Percentiles rank a stretch among this genome's conserved stretches.
phyloP scores from a whole-genome alignment of 1,140 invertebrate species.

The Drosophila azteca region DNA sequence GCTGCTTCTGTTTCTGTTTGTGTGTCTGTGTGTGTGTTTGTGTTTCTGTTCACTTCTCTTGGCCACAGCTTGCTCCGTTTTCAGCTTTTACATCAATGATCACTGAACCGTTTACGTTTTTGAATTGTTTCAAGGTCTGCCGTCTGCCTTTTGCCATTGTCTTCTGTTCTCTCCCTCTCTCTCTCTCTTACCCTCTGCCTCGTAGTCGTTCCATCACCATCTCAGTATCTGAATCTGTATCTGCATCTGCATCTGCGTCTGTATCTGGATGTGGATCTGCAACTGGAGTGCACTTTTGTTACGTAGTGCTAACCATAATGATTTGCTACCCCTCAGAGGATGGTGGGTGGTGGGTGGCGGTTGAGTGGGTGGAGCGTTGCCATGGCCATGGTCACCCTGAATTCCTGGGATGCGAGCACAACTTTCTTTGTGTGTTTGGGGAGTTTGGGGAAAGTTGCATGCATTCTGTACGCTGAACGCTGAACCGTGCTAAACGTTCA shows the following conservation, averaged over 20 bases:
- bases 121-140: constrained; percentile 84
- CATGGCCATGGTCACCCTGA: constrained; percentile 8
- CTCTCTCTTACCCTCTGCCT: neutral
- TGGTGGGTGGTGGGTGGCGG: neutral
- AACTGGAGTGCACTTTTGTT: constrained; percentile 31
- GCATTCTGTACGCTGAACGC: constrained; percentile 16
- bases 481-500: constrained; percentile 53
- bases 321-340: constrained; percentile 1
- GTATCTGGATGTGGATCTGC: constrained; percentile 25
- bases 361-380: too few species aligned
- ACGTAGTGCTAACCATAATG: constrained; percentile 11
- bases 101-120: constrained; percentile 84
- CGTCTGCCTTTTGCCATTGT: constrained; percentile 53
- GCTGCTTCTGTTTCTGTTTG: constrained; percentile 20
- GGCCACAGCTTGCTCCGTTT: constrained; percentile 47
- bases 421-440: constrained; percentile 24
- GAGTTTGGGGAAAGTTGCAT: constrained; percentile 40
- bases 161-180: constrained; percentile 19
- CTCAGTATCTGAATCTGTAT: neutral
- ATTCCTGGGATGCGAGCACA: constrained; percentile 11
- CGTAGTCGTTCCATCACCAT: too few species aligned
- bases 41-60: constrained; percentile 41
- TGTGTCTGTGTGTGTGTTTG: constrained; percentile 18
- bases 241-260: constrained; percentile 9
- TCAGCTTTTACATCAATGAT: constrained; percentile 80